Percentiles rank a stretch among this genome's conserved stretches.
Conservation (phyloP, 1,140 invertebrate species). For the Samia ricini region DNA sequence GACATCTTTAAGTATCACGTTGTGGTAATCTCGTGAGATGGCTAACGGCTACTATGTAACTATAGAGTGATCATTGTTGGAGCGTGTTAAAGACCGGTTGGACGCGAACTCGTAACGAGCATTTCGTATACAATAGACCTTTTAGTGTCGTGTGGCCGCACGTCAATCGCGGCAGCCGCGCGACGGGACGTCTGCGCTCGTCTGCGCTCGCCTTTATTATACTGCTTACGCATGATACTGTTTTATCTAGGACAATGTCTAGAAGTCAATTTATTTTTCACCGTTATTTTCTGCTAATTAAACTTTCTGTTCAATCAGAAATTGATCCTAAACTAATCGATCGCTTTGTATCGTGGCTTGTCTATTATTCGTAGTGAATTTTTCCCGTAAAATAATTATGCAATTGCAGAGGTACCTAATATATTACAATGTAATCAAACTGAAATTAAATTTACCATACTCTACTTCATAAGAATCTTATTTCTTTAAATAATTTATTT, state of each 20-base stretch:
- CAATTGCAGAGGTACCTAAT: too few relatives aligned
- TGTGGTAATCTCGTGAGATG: constrained; percentile 14
- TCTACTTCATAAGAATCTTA: too few relatives aligned
- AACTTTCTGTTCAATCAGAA: background rate
- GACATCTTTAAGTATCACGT: background rate
- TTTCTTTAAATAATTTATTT: too few relatives aligned
- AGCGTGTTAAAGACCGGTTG: constrained; percentile 73
- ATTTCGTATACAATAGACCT: constrained; percentile 75
- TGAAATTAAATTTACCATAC: too few relatives aligned
- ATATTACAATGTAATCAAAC: too few relatives aligned
- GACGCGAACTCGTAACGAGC: constrained; percentile 61
- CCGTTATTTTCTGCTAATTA: background rate
- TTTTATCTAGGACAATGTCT: constrained; percentile 17
- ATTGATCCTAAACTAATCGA: constrained; percentile 26
- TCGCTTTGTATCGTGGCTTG: background rate
- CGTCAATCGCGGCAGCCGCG: constrained; percentile 62
- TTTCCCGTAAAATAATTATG: background rate
- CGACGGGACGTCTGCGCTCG: constrained; percentile 29
- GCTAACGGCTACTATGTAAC: constrained; percentile 43
- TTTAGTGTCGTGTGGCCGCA: constrained; percentile 70
- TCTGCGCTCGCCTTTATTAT: constrained; percentile 52
- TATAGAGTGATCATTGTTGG: constrained; percentile 71
- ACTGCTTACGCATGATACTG: constrained; percentile 12
- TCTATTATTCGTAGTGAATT: background rate
- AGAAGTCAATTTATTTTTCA: background rate